These are phyloP conservation scores for Scomber japonicus DNA, from an alignment of 2,113 vertebrate species.

Conservation along the genomic window DNA sequence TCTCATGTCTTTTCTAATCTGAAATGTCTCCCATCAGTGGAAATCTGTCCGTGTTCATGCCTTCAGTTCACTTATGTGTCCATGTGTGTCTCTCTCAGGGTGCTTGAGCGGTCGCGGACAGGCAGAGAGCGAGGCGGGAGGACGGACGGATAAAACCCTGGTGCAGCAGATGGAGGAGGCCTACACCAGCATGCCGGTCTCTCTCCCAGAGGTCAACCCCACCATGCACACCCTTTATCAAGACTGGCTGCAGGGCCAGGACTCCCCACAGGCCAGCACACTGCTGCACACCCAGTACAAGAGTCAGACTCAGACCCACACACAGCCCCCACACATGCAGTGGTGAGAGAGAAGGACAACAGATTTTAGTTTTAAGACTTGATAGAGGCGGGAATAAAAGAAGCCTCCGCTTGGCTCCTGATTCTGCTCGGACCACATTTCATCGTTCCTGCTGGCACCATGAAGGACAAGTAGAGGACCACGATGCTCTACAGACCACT, in stretches of 20 bases:
- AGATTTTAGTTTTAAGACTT: background rate
- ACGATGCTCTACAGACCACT: rapidly evolving
- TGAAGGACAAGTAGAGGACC: background rate
- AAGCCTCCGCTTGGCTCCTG: background rate
- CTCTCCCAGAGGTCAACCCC: constrained; percentile 86
- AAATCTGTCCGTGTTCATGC: too few species aligned
- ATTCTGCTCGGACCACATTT: background rate
- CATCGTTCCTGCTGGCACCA: background rate
- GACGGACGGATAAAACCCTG: constrained; percentile 87
- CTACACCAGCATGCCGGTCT: constrained; percentile 88
- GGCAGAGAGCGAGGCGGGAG: constrained; percentile 87
- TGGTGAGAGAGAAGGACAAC: constrained; percentile 74
- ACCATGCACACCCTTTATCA: constrained; percentile 89
- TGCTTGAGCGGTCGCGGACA: constrained; percentile 91
- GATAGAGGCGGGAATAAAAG: background rate
- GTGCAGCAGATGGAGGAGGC: constrained; percentile 92
- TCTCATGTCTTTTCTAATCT: background rate
- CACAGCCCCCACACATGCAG: constrained; percentile 82
- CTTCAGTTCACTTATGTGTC: too few species aligned
- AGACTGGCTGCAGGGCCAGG: constrained; percentile 92
- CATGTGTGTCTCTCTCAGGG: constrained; percentile 77
- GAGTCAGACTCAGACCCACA: constrained; percentile 60
- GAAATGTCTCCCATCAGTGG: too few species aligned
- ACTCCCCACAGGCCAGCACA: constrained; percentile 84
- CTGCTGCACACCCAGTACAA: constrained; percentile 89